A percentile compares a stretch with the other conserved stretches of the same genome.
Evolutionary conservation across 2,888 invertebrate genomes (phyloP).

Genomic region (Automeris io): DNA sequence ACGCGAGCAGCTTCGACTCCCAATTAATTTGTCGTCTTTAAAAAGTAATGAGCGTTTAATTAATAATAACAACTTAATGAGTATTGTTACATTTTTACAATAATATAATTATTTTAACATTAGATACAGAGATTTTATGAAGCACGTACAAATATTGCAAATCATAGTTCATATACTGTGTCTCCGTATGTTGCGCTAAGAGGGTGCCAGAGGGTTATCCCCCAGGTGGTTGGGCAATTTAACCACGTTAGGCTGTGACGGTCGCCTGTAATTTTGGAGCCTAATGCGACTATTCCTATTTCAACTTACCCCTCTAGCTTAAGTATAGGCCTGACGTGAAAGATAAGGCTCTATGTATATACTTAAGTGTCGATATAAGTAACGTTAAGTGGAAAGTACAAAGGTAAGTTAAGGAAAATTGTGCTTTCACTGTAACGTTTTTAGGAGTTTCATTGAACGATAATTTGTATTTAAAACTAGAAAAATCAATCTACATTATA

Average conservation of each 20-base stretch:
- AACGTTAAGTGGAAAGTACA: slow-evolving; percentile 4
- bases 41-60: too few relatives aligned
- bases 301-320: slow-evolving; percentile 67
- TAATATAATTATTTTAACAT: too few relatives aligned
- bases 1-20: too few relatives aligned
- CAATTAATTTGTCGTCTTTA: too few relatives aligned
- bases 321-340: slow-evolving; percentile 62
- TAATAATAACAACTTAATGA: too few relatives aligned
- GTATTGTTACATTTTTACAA: too few relatives aligned
- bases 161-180: not conserved
- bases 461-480: too few relatives aligned
- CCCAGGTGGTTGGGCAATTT: slow-evolving; percentile 72
- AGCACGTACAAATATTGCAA: too few relatives aligned
- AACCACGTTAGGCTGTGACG: slow-evolving; percentile 74
- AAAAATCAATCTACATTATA: too few relatives aligned
- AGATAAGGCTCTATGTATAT: slow-evolving; percentile 45
- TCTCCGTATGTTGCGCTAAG: slow-evolving; percentile 10
- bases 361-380: slow-evolving; percentile 8
- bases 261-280: slow-evolving; percentile 74
- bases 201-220: slow-evolving; percentile 56
- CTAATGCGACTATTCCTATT: slow-evolving; percentile 77
- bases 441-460: too few relatives aligned
- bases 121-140: too few relatives aligned
- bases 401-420: not conserved
- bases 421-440: too few relatives aligned